Conservation (phyloP, 2,113 vertebrate species). For the Galemys pyrenaicus region DNA sequence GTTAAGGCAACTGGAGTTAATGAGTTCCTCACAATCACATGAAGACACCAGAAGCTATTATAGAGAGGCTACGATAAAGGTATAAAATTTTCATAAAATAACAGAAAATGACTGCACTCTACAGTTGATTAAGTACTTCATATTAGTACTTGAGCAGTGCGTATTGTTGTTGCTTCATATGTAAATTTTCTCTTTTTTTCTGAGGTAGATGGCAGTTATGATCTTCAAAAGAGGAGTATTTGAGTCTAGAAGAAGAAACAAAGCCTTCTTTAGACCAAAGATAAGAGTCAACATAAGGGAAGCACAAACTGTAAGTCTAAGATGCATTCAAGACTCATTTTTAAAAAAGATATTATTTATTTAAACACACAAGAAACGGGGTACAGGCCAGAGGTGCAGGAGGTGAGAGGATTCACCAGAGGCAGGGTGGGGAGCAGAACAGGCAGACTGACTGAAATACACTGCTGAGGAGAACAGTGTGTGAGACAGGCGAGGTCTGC, state of each 20-base stretch:
- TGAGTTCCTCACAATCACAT: constrained; percentile 77
- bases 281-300: constrained; percentile 86
- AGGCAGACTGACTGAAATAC: no score
- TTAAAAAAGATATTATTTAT: no score
- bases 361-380: no score
- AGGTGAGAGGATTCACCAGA: no score
- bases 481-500: no score
- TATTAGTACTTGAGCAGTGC: neutral
- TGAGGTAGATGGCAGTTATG: constrained; percentile 91
- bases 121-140: neutral
- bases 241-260: constrained; percentile 88
- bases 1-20: constrained; percentile 88
- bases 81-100: constrained; percentile 75
- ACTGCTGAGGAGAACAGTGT: no score
- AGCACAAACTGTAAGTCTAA: constrained; percentile 86
- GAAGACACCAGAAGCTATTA: constrained; percentile 86
- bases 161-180: neutral
- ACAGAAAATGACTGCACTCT: neutral
- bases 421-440: no score
- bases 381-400: no score
- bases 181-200: constrained; percentile 55
- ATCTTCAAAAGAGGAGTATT: constrained; percentile 93
- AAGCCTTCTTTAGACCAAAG: constrained; percentile 82
- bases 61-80: constrained; percentile 94
- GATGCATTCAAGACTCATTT: neutral